Conservation (phyloP, 2,888 invertebrate species). For the Marasmarcha lunaedactyla region DNA sequence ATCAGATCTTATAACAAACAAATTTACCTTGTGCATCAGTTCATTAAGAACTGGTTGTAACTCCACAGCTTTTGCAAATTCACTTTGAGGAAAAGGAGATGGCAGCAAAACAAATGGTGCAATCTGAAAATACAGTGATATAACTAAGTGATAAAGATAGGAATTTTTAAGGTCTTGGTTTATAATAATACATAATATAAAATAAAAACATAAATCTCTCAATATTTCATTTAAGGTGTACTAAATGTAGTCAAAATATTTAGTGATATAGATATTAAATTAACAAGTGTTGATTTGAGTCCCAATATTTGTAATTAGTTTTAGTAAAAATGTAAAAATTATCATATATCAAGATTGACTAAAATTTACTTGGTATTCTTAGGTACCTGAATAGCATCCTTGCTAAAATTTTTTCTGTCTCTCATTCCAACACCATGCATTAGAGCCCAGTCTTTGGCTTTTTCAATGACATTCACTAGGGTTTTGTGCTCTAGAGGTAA, state of each 20-base stretch:
- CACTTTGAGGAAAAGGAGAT: slow-evolving; percentile 80
- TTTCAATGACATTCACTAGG: slow-evolving; percentile 75
- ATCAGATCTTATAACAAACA: too few species aligned
- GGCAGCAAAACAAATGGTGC: slow-evolving; percentile 85
- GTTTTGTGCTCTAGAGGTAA: slow-evolving; percentile 74
- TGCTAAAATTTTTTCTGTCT: slow-evolving; percentile 74
- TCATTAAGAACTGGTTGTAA: slow-evolving; percentile 83
- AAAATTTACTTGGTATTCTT: too few species aligned
- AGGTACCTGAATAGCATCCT: slow-evolving; percentile 75
- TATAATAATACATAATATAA: too few species aligned
- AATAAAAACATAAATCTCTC: too few species aligned
- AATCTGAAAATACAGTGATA: slow-evolving; percentile 52
- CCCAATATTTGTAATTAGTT: too few species aligned
- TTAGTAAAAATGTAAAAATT: too few species aligned
- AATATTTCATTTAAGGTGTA: too few species aligned
- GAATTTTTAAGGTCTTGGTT: too few species aligned
- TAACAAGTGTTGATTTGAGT: too few species aligned
- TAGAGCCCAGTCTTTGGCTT: slow-evolving; percentile 86
- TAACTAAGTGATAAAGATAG: neutral
- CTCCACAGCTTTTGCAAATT: slow-evolving; percentile 80
- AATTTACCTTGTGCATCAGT: slow-evolving; percentile 78
- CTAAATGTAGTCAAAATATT: too few species aligned
- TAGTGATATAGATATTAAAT: too few species aligned
- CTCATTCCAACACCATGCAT: slow-evolving; percentile 89
- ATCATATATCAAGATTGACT: too few species aligned